These are phyloP conservation scores for Notoglanidium macrostoma DNA, from an alignment of 2,797 vertebrate genomes.

Conservation along the genomic window DNA sequence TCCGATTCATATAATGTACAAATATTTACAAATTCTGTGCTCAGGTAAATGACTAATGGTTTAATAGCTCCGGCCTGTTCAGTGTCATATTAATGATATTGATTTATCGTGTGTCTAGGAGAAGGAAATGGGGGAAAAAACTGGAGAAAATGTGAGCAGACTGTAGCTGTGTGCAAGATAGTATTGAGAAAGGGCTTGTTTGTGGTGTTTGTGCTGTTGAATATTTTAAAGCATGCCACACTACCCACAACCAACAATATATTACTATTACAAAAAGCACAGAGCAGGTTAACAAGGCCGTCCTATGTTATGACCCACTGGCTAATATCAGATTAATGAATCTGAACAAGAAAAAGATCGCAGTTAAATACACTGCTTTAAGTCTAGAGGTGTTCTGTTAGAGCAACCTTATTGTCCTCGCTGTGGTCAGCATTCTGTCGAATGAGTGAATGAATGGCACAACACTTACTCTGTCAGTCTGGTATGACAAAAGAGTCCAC, in stretches of 20 bases:
- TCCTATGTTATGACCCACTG: neutral
- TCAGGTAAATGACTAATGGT: neutral
- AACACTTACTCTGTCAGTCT: conserved; percentile 34
- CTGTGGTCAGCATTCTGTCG: conserved; percentile 32
- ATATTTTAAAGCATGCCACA: neutral
- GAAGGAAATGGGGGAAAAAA: conserved; percentile 1
- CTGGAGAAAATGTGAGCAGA: conserved; percentile 3
- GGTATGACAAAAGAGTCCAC: conserved; percentile 25
- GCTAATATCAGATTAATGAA: neutral
- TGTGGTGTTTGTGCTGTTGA: neutral
- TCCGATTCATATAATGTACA: neutral
- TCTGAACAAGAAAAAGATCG: neutral
- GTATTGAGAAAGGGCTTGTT: neutral
- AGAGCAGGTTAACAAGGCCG: neutral
- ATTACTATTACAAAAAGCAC: neutral
- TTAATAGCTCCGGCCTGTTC: neutral
- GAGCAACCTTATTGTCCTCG: conserved; percentile 37
- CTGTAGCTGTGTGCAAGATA: conserved; percentile 15
- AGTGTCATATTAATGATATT: neutral
- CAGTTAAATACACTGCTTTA: conserved; percentile 3
- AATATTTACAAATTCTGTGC: neutral
- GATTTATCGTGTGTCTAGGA: conserved; percentile 1
- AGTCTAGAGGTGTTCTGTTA: conserved; percentile 5
- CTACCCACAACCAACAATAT: neutral
- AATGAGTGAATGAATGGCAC: conserved; percentile 26